phyloP scores from a whole-genome alignment of 2,888 invertebrate species.

The Plagodis dolabraria region DNA sequence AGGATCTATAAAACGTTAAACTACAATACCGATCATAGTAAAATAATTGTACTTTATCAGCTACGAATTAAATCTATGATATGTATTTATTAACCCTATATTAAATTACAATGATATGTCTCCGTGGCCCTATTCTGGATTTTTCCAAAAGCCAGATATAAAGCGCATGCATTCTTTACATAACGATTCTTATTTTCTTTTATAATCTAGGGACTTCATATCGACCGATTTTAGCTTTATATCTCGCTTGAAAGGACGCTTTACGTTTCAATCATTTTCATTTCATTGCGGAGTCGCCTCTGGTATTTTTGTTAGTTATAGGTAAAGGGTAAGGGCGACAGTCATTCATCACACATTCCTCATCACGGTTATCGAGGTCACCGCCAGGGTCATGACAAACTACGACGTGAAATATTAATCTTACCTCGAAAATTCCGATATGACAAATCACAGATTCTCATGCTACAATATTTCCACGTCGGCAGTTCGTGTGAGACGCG shows the following conservation, averaged over 20 bases:
- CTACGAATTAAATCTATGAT: constrained; percentile 73
- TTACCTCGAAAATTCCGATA: constrained; percentile 40
- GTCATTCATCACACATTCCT: constrained; percentile 60
- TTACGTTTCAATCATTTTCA: constrained; percentile 46
- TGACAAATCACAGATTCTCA: constrained; percentile 45
- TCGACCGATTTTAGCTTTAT: constrained; percentile 72
- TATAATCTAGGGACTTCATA: constrained; percentile 65
- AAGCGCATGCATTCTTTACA: constrained; percentile 80
- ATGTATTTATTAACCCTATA: constrained; percentile 64
- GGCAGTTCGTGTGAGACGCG: constrained; percentile 65
- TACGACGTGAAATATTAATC: constrained; percentile 40
- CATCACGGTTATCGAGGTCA: constrained; percentile 32
- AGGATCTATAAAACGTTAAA: constrained; percentile 72
- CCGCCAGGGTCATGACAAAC: constrained; percentile 56
- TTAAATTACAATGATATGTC: constrained; percentile 77
- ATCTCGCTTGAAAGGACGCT: constrained; percentile 80
- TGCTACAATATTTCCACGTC: constrained; percentile 41
- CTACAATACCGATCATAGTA: constrained; percentile 81
- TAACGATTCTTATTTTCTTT: constrained; percentile 65
- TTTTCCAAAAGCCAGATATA: constrained; percentile 82
- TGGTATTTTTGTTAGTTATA: constrained; percentile 53
- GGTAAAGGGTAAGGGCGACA: constrained; percentile 60
- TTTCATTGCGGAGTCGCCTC: constrained; percentile 75
- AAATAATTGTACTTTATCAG: constrained; percentile 79
- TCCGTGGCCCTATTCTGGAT: constrained; percentile 81